A percentile compares a stretch with the other conserved stretches of the same genome.
Conservation (phyloP, 2,113 vertebrate genomes). For the Pelobates fuscus region DNA sequence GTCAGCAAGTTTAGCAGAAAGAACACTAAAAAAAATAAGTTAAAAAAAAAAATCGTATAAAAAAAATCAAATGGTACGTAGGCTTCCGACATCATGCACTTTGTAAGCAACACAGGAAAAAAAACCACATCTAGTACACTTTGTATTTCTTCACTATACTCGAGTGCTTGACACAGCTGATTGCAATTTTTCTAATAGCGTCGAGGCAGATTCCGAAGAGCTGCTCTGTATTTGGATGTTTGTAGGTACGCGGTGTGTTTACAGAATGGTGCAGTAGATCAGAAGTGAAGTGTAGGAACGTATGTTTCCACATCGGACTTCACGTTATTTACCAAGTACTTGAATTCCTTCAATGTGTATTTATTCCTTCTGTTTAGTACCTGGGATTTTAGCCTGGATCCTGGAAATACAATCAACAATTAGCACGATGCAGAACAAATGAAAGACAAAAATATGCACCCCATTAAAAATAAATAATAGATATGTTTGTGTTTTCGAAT, state of each 20-base stretch:
- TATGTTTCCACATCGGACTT: constrained; percentile 68
- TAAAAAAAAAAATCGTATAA: constrained; percentile 21
- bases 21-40: constrained; percentile 70
- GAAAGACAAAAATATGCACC: too few species aligned
- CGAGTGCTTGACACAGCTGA: constrained; percentile 83
- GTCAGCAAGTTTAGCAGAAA: constrained; percentile 79
- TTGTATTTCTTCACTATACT: constrained; percentile 80
- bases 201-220: constrained; percentile 70
- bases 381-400: constrained; percentile 98
- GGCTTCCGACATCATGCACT: constrained; percentile 93
- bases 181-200: constrained; percentile 77
- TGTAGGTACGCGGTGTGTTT: constrained; percentile 77
- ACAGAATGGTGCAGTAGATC: constrained; percentile 71
- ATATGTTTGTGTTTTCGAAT: too few species aligned
- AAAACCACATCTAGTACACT: constrained; percentile 81
- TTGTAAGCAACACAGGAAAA: constrained; percentile 86
- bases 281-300: constrained; percentile 71
- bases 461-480: too few species aligned
- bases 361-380: constrained; percentile 93
- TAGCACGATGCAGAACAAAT: too few species aligned
- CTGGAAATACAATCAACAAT: constrained; percentile 65
- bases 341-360: constrained; percentile 53
- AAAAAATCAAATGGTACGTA: constrained; percentile 78
- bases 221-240: constrained; percentile 70
- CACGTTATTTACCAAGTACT: constrained; percentile 56